Evolutionary conservation across 2,113 vertebrate genomes (phyloP).

Genomic region (Felis catus): F.catus_Fca126_mat1.0 CM031417.1:13502501-13503000

Average conservation of each 20-base stretch:
- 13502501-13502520: neutral
- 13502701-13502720: neutral
- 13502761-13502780: neutral
- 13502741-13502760: neutral
- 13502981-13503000: neutral
- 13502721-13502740: neutral
- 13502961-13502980: neutral
- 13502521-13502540: neutral
- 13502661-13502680: neutral
- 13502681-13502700: neutral
- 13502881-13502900: neutral
- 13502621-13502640: neutral
- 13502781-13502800: neutral
- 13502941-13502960: neutral
- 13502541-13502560: neutral
- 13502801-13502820: neutral
- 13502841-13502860: rapidly evolving
- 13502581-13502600: neutral
- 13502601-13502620: rapidly evolving
- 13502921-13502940: neutral
- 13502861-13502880: neutral
- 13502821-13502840: neutral
- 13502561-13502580: neutral
- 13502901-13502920: neutral
- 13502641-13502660: neutral